Conservation (phyloP, 2,888 invertebrate genomes). For the Strigamia maritima region DNA sequence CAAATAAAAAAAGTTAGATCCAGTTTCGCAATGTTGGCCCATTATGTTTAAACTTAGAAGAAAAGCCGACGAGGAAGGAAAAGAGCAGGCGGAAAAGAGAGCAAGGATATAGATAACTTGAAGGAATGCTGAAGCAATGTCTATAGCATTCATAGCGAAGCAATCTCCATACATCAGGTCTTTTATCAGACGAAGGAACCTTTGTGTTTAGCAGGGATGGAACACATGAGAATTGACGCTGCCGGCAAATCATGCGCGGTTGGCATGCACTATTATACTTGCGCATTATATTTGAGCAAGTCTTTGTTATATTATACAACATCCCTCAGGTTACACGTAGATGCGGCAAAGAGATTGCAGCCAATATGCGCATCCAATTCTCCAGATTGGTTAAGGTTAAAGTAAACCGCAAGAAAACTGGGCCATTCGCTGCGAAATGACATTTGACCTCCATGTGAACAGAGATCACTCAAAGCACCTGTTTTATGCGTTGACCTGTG, state of each 20-base stretch:
- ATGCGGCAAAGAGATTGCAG: neutral
- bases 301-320: conserved; percentile 4
- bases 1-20: neutral
- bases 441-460: neutral
- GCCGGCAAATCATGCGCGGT: conserved; percentile 4
- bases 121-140: neutral
- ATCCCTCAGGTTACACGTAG: conserved; percentile 4
- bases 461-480: neutral
- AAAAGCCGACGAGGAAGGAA: neutral
- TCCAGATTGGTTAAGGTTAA: neutral
- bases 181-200: conserved; percentile 4
- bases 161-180: neutral
- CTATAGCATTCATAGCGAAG: conserved; percentile 4
- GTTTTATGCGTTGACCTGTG: neutral
- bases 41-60: neutral
- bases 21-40: neutral
- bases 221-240: conserved; percentile 4
- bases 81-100: neutral
- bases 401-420: neutral
- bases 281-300: neutral
- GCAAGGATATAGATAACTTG: conserved; percentile 4
- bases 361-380: neutral
- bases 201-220: neutral
- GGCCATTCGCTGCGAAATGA: neutral
- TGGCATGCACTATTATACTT: neutral